Conservation (phyloP, 2,797 vertebrate species). For the Potorous gilbertii region DNA sequence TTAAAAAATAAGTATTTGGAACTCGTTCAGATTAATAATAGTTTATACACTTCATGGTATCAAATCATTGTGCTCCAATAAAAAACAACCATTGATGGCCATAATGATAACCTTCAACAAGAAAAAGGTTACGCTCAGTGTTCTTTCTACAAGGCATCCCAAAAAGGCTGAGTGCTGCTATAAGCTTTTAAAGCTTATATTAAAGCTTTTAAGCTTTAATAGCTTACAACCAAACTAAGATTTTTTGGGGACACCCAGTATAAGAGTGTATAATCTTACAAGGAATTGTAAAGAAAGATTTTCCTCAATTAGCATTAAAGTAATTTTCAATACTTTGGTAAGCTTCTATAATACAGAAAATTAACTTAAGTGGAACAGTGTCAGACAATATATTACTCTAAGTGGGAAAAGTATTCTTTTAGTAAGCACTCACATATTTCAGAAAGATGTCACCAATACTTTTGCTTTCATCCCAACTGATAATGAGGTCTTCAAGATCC, state of each 20-base stretch:
- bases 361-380: not conserved
- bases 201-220: not conserved
- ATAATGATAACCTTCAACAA: slow-evolving; percentile 2
- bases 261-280: not conserved
- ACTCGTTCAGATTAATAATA: not conserved
- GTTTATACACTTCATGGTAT: not conserved
- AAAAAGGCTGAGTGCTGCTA: not conserved
- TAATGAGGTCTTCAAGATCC: slow-evolving; percentile 95
- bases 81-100: not conserved
- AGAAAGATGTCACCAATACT: slow-evolving; percentile 96
- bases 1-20: not conserved
- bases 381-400: slow-evolving; percentile 52
- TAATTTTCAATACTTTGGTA: slow-evolving; percentile 4
- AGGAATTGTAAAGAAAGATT: not conserved
- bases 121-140: not conserved
- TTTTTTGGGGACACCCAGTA: not conserved
- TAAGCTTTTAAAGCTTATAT: not conserved
- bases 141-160: not conserved
- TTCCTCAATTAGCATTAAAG: not conserved
- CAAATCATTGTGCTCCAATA: not conserved
- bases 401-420: slow-evolving; percentile 15
- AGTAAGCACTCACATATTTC: slow-evolving; percentile 93
- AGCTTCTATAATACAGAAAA: not conserved
- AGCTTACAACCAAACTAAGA: not conserved
- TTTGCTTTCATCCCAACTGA: slow-evolving; percentile 94